Percentiles rank a stretch among this genome's conserved stretches.
Conservation (phyloP, 2,113 vertebrate species). For the Chlamydotis undulata region DNA sequence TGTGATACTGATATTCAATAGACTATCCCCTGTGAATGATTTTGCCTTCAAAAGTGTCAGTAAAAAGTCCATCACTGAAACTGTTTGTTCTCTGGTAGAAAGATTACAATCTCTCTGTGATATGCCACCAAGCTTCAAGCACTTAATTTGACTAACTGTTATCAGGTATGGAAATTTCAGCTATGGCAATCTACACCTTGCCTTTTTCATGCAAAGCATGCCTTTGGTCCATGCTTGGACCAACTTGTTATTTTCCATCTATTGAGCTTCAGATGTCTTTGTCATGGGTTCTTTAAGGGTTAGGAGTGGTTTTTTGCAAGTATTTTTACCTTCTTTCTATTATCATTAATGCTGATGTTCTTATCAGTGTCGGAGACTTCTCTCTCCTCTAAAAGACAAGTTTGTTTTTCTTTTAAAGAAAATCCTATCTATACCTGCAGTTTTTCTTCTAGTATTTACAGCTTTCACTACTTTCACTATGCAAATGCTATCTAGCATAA, state of each 20-base stretch:
- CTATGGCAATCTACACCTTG: neutral
- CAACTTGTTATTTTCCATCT: neutral
- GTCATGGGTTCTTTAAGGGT: neutral
- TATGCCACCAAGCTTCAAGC: neutral
- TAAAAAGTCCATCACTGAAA: neutral
- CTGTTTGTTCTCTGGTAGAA: neutral
- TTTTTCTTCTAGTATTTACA: neutral
- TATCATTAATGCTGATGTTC: neutral
- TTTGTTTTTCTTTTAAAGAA: neutral
- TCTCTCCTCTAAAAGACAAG: neutral
- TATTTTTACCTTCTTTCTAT: neutral
- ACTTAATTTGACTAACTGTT: neutral
- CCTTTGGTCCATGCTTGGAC: neutral
- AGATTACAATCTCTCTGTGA: neutral
- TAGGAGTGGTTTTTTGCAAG: neutral
- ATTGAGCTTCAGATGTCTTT: neutral
- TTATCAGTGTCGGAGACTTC: neutral
- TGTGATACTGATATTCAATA: neutral
- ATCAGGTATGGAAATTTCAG: neutral
- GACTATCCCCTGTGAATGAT: neutral
- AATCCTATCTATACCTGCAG: neutral
- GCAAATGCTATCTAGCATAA: neutral
- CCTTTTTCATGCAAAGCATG: neutral
- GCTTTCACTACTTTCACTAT: neutral
- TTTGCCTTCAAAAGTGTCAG: neutral